These are phyloP conservation scores for Papilio polyxenes DNA, from an alignment of 1,140 invertebrate species.

Conservation along the genomic window DNA sequence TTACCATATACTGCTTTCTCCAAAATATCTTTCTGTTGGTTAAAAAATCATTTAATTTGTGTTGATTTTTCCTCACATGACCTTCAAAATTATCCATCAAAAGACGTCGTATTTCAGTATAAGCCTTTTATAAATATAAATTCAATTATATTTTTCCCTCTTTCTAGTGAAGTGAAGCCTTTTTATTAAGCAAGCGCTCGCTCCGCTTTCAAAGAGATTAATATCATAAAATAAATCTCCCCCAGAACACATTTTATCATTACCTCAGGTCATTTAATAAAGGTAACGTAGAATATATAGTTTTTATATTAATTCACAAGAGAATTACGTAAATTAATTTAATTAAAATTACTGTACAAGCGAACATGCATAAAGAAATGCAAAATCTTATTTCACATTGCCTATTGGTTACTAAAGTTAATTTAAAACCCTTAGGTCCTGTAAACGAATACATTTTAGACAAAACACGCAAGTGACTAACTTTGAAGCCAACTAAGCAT, in stretches of 20 bases:
- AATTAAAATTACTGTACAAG: neutral
- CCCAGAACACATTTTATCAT: neutral
- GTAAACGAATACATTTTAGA: too few relatives aligned
- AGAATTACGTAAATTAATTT: neutral
- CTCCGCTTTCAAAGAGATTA: slow-evolving; percentile 4
- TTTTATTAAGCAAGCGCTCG: slow-evolving; percentile 2
- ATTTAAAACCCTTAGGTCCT: neutral
- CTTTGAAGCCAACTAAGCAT: neutral
- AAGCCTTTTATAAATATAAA: slow-evolving; percentile 4
- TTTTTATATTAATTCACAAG: neutral
- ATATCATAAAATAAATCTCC: slow-evolving; percentile 12
- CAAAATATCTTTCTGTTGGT: neutral
- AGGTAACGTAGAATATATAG: neutral
- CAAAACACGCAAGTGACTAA: neutral
- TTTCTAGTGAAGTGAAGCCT: neutral
- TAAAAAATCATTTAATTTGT: too few relatives aligned
- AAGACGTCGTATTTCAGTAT: neutral
- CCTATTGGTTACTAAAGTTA: neutral
- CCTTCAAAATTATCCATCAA: neutral
- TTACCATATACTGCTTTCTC: neutral
- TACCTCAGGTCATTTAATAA: slow-evolving; percentile 1
- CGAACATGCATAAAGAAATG: neutral
- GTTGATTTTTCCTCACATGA: too few relatives aligned
- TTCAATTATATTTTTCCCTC: neutral
- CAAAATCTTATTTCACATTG: neutral